Percentiles rank a stretch among this genome's conserved stretches.
Conservation (phyloP, 37 sponge, comb jelly and placozoan species). For the Ianthella basta region DNA sequence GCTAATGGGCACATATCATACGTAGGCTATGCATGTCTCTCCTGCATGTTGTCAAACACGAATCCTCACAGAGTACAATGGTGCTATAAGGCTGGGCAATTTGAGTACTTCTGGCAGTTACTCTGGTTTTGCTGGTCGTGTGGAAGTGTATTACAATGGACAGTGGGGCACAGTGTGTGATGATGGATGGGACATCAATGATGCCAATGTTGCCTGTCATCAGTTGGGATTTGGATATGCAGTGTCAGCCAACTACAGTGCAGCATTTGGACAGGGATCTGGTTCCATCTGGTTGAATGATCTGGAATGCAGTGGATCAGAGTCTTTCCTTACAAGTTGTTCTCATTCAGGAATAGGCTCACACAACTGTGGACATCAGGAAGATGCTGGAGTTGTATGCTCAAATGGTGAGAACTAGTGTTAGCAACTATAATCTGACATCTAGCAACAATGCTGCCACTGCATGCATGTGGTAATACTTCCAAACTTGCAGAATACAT, state of each 20-base stretch:
- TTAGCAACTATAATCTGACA: no score
- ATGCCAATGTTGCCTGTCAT: constrained; percentile 25
- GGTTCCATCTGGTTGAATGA: constrained; percentile 44
- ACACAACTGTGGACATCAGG: constrained; percentile 29
- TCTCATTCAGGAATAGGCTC: neutral
- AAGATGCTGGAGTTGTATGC: constrained; percentile 44
- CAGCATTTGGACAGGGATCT: neutral
- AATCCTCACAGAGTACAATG: no score
- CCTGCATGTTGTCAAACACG: no score
- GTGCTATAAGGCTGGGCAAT: no score
- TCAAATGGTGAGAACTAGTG: no score
- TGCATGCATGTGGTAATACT: no score
- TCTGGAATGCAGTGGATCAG: constrained; percentile 30
- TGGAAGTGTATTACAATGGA: constrained; percentile 31
- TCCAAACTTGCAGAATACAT: no score
- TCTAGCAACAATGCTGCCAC: no score
- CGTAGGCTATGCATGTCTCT: no score
- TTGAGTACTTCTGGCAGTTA: no score
- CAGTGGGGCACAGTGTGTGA: constrained; percentile 48
- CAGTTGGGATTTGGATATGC: constrained; percentile 29
- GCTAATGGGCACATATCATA: no score
- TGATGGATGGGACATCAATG: constrained; percentile 7
- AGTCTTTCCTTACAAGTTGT: constrained; percentile 30
- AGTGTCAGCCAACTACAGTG: neutral
- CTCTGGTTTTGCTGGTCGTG: constrained; percentile 19